Evolutionary conservation across 2,113 vertebrate species (phyloP).

Genomic region (Phasianus colchicus): DNA sequence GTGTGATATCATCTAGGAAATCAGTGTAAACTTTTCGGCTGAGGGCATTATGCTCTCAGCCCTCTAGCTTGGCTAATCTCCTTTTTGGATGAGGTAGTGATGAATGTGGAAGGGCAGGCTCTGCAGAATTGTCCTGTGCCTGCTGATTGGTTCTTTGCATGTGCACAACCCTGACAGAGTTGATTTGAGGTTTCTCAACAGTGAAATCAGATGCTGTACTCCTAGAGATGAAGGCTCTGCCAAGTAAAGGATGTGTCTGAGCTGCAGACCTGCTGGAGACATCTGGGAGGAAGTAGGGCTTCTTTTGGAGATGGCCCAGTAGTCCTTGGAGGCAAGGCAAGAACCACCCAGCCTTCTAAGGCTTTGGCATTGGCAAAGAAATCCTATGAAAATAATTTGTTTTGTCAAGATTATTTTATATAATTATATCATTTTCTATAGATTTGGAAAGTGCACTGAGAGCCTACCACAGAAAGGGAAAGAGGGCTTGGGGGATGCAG

Average conservation of each 20-base stretch:
- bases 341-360: not conserved
- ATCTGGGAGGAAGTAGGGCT: not conserved
- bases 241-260: not conserved
- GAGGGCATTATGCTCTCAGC: not conserved
- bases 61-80: not conserved
- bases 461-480: not conserved
- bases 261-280: not conserved
- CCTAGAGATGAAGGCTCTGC: not conserved
- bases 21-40: not conserved
- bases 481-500: not conserved
- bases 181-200: not conserved
- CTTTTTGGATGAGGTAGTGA: not conserved
- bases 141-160: not conserved
- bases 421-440: not conserved
- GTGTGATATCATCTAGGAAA: conserved; percentile 33
- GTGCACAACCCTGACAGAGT: not conserved
- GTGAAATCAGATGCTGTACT: not conserved
- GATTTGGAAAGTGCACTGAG: not conserved
- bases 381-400: not conserved
- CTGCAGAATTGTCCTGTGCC: not conserved
- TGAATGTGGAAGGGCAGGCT: conserved; percentile 48
- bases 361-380: not conserved
- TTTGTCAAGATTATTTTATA: not conserved
- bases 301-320: not conserved
- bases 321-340: not conserved